phyloP scores from a whole-genome alignment of 2,797 vertebrate species.

The Cheirogaleus major region DNA sequence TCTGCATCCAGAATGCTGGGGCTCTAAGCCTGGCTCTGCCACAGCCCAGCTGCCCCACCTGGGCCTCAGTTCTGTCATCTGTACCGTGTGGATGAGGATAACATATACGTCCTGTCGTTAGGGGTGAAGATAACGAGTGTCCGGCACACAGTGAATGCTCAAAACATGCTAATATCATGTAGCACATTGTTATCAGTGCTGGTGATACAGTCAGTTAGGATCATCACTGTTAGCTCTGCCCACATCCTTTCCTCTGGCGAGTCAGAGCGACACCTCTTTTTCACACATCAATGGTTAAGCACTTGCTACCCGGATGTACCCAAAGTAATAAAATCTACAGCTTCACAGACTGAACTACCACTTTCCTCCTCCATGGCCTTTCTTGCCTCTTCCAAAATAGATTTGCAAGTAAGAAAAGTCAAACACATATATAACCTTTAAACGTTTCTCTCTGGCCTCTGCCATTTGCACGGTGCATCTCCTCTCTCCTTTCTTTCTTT shows the following conservation, averaged over 20 bases:
- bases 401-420: background rate
- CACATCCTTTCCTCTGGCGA: background rate
- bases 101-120: accelerated
- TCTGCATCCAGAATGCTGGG: background rate
- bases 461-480: accelerated
- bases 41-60: accelerated
- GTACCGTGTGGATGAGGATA: accelerated
- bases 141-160: accelerated
- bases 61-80: background rate
- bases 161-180: accelerated
- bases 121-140: background rate
- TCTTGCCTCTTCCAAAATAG: background rate
- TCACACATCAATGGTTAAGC: background rate
- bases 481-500: accelerated
- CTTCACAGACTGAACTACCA: background rate
- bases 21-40: background rate
- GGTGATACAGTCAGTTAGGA: accelerated
- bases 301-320: too few species aligned
- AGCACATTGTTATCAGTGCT: background rate
- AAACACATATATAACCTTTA: accelerated
- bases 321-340: background rate
- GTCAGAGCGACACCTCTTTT: background rate
- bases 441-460: accelerated
- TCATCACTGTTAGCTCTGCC: accelerated
- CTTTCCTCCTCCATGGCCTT: background rate